Evolutionary conservation across 2,797 vertebrate species (phyloP), one percentile per base, ranked within the genome.

Genomic region (Sardinella longiceps): DNA sequence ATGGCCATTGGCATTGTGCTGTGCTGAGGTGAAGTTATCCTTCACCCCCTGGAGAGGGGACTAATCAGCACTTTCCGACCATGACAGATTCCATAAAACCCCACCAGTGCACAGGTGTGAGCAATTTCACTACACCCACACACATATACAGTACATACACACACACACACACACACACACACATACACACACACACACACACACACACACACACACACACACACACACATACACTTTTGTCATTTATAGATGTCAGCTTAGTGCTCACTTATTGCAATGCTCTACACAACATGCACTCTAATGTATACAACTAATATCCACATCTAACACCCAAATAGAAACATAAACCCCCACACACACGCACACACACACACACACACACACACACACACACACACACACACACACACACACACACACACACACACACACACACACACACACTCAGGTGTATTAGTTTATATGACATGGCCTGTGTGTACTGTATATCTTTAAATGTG

Each of bases 251-350:
- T 15, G 48, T 50, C 48, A 50, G 48, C 48, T 50, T 14, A 50
- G 48, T 14, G 15, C 46, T 48, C 46, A 5, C 46, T 7, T 43
- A 43, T 7, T 43, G 43, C 43, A 43, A 7, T 43, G 43, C 43
- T 7, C 2, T 1, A 43, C 43, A 43, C n/a, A n/a, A n/a, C n/a
- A n/a, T n/a, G n/a, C n/a, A n/a, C n/a, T n/a, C n/a, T n/a, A n/a
- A n/a, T n/a, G n/a, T n/a, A n/a, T n/a, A n/a, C n/a, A n/a, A n/a
- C n/a, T n/a, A n/a, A n/a, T n/a, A n/a, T n/a, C n/a, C n/a, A n/a
- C n/a, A n/a, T n/a, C 50, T 84, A 81, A 77, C 81, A 84, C 48
- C 74, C 25, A 82, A 48, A 81, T 39, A 83, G 28, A 83, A 56
- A 84, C 80, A 66, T 9, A 45, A 45, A n/a, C n/a, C n/a, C 43